These are phyloP conservation scores for Sinocyclocheilus anophthalmus DNA, from an alignment of 2,113 vertebrate species.

Conservation along the genomic window DNA sequence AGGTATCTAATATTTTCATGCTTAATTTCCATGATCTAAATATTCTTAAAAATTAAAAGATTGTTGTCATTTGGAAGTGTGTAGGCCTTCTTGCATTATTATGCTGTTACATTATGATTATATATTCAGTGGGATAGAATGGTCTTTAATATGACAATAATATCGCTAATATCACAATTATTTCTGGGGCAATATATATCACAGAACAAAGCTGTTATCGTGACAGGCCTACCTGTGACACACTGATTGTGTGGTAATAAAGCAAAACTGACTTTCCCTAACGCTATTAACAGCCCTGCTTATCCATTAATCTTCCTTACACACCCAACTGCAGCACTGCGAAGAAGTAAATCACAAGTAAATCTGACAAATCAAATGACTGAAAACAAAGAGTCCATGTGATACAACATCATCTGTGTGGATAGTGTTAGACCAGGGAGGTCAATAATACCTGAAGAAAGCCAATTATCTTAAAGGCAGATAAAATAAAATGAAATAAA, in stretches of 20 bases:
- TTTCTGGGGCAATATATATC: no score
- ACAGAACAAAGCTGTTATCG: no score
- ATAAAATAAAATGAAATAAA: no score
- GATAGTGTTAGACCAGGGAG: neutral
- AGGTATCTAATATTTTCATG: no score
- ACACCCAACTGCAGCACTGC: neutral
- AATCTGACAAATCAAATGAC: neutral
- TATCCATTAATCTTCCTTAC: constrained; percentile 21
- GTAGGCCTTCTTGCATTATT: no score
- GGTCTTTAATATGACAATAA: no score
- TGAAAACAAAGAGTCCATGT: neutral
- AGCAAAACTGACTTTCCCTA: constrained; percentile 40
- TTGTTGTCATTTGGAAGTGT: no score
- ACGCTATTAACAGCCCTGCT: constrained; percentile 41
- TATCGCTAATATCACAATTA: no score
- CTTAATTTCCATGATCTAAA: no score
- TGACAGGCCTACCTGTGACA: neutral
- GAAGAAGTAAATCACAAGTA: neutral
- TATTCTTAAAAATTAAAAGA: no score
- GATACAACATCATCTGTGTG: neutral
- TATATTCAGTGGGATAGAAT: no score
- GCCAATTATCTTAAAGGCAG: neutral
- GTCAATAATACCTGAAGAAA: neutral
- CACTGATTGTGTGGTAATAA: neutral
- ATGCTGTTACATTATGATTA: no score